Conservation (phyloP, 2,888 invertebrate species). For the Scaptomyza parva region DNA sequence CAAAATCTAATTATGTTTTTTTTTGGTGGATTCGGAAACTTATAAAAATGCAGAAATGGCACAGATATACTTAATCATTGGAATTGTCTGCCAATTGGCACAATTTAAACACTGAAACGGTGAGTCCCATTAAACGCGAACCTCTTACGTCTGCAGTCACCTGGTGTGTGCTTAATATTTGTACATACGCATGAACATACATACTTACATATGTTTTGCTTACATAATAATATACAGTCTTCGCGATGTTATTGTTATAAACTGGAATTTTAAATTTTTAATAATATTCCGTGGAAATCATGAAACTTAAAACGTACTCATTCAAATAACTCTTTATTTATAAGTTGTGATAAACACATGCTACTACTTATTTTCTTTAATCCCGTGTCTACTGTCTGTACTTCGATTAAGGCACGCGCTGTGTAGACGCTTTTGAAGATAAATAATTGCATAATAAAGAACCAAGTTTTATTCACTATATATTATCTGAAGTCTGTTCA, state of each 20-base stretch:
- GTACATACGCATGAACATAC: not conserved
- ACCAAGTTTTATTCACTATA: conserved; percentile 7
- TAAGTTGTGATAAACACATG: not conserved
- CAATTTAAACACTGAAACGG: conserved; percentile 26
- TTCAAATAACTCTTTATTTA: not conserved
- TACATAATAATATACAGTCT: conserved; percentile 26
- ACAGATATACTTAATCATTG: conserved; percentile 18
- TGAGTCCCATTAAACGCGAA: conserved; percentile 39
- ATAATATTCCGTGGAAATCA: not conserved
- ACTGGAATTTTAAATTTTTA: not conserved
- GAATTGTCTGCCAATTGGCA: conserved; percentile 33
- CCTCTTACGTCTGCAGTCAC: not conserved
- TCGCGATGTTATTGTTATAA: not conserved
- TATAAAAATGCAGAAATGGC: conserved; percentile 25
- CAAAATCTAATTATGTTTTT: conserved; percentile 17
- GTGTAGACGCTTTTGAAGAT: conserved; percentile 2
- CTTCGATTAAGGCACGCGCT: conserved; percentile 2
- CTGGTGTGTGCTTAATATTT: conserved; percentile 2
- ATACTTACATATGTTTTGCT: conserved; percentile 1
- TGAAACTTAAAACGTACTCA: too few species aligned
- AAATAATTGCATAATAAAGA: conserved; percentile 60
- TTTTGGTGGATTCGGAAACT: conserved; percentile 3
- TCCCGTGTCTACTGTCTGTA: not conserved
- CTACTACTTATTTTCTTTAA: not conserved
- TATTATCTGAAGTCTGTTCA: not conserved